Conservation (phyloP, 2,797 vertebrate genomes). For the Spea hammondii region DNA sequence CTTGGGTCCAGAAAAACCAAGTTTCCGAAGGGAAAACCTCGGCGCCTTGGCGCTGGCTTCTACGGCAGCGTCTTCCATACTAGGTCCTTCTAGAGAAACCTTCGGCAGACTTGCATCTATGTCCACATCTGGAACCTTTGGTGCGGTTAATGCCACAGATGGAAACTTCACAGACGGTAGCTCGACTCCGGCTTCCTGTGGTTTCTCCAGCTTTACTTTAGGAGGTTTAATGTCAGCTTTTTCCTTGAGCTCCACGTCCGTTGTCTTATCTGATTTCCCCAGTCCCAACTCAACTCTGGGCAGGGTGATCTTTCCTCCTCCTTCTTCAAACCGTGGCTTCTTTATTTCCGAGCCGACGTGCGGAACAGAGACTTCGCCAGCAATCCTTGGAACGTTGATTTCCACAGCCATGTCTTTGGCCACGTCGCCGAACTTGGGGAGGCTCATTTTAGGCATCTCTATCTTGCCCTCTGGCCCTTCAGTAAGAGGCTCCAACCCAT, state of each 20-base stretch:
- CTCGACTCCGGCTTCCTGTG: constrained; percentile 49
- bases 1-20: constrained; percentile 58
- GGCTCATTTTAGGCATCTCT: constrained; percentile 37
- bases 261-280: constrained; percentile 57
- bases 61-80: constrained; percentile 18
- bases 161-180: constrained; percentile 59
- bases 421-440: constrained; percentile 23
- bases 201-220: constrained; percentile 11
- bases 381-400: constrained; percentile 48
- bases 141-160: constrained; percentile 61
- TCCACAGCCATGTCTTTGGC: constrained; percentile 42
- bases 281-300: constrained; percentile 64
- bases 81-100: constrained; percentile 15
- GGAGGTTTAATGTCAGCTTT: constrained; percentile 1
- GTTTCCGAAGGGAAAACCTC: constrained; percentile 64
- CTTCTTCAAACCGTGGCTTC: constrained; percentile 66
- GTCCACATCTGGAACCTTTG: constrained; percentile 47
- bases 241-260: constrained; percentile 38
- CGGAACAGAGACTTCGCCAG: constrained; percentile 7
- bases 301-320: constrained; percentile 63
- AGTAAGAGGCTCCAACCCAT: neutral
- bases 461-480: constrained; percentile 1
- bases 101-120: constrained; percentile 30
- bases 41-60: constrained; percentile 50
- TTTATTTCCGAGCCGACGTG: constrained; percentile 13